A percentile compares a stretch with the other conserved stretches of the same genome.
These are phyloP conservation scores for Oeneis ivallda DNA, from an alignment of 2,888 invertebrate species.

Conservation along the genomic window DNA sequence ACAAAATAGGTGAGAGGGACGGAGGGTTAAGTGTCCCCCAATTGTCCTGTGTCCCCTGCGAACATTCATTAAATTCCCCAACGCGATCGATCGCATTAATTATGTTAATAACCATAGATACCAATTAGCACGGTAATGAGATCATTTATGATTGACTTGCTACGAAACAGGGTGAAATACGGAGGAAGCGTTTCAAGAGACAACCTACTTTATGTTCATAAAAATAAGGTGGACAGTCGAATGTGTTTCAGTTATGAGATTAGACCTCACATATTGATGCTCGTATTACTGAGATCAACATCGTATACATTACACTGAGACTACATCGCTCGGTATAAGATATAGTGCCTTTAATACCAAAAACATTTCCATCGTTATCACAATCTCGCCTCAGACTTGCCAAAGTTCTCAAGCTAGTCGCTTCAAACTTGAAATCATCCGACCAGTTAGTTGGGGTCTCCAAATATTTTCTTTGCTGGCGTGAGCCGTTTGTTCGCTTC, in stretches of 20 bases:
- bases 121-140: conserved; percentile 50
- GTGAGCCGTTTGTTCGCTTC: too few species aligned
- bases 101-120: conserved; percentile 45
- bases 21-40: too few species aligned
- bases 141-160: conserved; percentile 39
- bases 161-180: conserved; percentile 18
- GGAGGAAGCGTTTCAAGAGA: background rate
- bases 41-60: background rate
- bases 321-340: too few species aligned
- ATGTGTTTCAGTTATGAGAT: background rate
- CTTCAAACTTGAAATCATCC: too few species aligned
- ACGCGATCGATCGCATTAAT: conserved; percentile 46
- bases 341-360: too few species aligned
- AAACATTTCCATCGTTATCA: too few species aligned
- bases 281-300: conserved; percentile 8
- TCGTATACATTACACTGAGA: background rate
- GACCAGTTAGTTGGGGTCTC: too few species aligned
- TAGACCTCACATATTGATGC: conserved; percentile 3
- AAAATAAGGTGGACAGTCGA: background rate
- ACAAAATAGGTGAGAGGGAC: too few species aligned
- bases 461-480: too few species aligned
- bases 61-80: conserved; percentile 21
- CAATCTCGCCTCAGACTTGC: too few species aligned
- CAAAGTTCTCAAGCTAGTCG: too few species aligned
- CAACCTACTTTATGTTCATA: background rate